Percentiles rank a stretch among this genome's conserved stretches.
These are phyloP conservation scores for Zosterops lateralis DNA, from an alignment of 2,113 vertebrate species.

Conservation along the genomic window DNA sequence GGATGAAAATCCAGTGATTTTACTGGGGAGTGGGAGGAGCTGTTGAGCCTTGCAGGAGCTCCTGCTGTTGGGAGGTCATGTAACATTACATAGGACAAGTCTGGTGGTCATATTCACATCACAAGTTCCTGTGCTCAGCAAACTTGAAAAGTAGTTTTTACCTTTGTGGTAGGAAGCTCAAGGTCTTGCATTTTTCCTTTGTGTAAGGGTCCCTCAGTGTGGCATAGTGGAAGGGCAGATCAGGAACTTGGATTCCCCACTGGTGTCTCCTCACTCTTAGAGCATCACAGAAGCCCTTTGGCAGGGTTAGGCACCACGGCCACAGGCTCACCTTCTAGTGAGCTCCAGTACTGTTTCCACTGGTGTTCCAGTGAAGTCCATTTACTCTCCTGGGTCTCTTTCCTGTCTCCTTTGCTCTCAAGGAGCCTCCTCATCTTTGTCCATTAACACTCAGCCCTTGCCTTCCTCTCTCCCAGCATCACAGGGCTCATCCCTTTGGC, in stretches of 20 bases:
- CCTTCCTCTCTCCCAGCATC: neutral
- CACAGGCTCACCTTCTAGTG: neutral
- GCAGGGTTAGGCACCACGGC: rapidly evolving
- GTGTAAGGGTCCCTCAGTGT: neutral
- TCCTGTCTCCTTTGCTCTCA: neutral
- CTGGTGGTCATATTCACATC: neutral
- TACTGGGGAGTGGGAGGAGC: neutral
- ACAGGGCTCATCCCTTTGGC: neutral
- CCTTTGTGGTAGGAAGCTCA: neutral
- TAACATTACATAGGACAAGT: neutral
- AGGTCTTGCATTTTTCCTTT: neutral
- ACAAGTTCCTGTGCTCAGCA: neutral
- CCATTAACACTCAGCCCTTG: neutral
- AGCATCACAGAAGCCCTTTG: neutral
- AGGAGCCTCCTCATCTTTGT: neutral
- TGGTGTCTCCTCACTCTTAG: neutral
- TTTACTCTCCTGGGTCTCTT: neutral
- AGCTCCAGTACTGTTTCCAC: neutral
- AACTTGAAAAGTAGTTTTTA: neutral
- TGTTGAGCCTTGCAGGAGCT: neutral
- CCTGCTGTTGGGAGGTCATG: neutral
- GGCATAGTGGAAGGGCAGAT: neutral
- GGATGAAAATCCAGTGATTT: neutral
- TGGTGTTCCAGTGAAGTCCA: neutral
- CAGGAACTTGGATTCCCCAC: neutral